A percentile compares a stretch with the other conserved stretches of the same genome.
Evolutionary conservation across 2,113 vertebrate species (phyloP).

Genomic region (Serilophus lunatus): DNA sequence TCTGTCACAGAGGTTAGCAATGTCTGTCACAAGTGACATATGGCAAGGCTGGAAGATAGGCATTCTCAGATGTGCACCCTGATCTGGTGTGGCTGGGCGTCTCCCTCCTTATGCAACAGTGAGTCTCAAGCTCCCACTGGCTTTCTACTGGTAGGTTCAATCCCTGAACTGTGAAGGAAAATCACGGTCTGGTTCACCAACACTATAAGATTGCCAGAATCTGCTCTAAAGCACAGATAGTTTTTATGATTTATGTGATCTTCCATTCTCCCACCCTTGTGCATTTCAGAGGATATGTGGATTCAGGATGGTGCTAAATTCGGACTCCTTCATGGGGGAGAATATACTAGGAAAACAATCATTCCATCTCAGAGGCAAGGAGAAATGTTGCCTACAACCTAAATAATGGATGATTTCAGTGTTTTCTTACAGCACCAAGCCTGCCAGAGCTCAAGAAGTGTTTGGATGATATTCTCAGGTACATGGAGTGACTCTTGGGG

Average conservation of each 20-base stretch:
- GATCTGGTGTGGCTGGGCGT: neutral
- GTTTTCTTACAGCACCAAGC: neutral
- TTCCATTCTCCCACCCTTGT: neutral
- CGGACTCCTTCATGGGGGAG: neutral
- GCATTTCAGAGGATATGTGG: neutral
- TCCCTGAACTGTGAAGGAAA: neutral
- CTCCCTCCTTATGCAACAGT: neutral
- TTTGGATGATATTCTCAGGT: too few species aligned
- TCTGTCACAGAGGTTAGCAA: neutral
- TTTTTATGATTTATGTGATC: neutral
- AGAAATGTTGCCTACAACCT: neutral
- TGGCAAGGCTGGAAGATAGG: neutral
- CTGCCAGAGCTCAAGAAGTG: too few species aligned
- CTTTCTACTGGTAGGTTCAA: neutral
- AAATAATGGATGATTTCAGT: neutral
- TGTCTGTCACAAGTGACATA: accelerated
- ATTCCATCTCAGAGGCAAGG: neutral
- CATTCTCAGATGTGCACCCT: neutral
- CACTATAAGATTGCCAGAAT: neutral
- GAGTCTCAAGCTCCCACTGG: neutral
- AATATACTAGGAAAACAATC: neutral
- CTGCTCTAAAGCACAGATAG: neutral
- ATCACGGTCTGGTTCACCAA: neutral
- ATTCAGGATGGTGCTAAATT: neutral
- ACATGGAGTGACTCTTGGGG: too few species aligned